Evolutionary conservation across 2,797 vertebrate genomes (phyloP).

Genomic region (Propithecus perrieri): DNA sequence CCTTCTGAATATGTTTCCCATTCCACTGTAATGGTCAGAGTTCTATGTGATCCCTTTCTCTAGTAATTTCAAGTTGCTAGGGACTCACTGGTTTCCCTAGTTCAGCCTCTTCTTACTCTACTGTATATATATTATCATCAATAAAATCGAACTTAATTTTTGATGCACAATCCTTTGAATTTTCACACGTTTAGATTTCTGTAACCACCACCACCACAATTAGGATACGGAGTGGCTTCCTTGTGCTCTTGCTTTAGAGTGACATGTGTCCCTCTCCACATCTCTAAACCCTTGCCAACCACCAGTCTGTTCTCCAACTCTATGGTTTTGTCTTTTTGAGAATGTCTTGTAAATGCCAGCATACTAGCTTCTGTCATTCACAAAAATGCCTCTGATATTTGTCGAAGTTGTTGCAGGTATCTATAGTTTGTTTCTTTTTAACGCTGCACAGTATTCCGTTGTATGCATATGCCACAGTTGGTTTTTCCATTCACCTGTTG

Average conservation of each 20-base stretch:
- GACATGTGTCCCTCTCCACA: not conserved
- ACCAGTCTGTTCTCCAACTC: not conserved
- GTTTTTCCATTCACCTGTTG: not conserved
- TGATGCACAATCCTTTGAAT: not conserved
- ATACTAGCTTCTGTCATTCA: not conserved
- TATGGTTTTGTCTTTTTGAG: not conserved
- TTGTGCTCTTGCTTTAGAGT: not conserved
- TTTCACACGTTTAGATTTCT: not conserved
- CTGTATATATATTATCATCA: not conserved
- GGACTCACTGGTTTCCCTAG: not conserved
- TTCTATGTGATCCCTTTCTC: not conserved
- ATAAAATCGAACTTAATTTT: not conserved
- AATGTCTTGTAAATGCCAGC: not conserved
- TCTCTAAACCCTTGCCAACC: not conserved
- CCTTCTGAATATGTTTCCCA: not conserved
- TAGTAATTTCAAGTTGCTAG: not conserved
- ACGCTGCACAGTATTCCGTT: not conserved
- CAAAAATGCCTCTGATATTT: not conserved
- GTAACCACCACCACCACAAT: not conserved
- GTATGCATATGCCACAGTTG: not conserved
- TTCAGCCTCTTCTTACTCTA: not conserved
- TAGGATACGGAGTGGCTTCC: not conserved
- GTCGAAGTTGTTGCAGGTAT: not conserved
- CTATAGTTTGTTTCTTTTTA: not conserved
- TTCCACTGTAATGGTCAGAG: not conserved